phyloP scores from a whole-genome alignment of 2,113 vertebrate species.

The Theropithecus gelada region DNA sequence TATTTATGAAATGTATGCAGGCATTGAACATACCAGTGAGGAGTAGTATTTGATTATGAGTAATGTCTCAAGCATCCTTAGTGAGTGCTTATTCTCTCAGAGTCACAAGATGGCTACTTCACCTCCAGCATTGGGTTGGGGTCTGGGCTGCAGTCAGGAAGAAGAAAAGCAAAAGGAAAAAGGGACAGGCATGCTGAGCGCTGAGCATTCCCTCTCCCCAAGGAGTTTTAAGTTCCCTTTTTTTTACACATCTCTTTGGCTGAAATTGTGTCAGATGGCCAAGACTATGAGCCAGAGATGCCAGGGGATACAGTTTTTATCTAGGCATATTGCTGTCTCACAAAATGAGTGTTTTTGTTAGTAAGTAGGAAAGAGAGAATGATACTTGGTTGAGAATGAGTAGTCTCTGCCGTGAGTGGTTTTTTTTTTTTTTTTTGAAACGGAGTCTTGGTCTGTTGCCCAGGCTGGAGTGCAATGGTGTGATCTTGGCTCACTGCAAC shows the following conservation, averaged over 20 bases:
- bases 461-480: too few relatives aligned
- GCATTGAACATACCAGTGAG: not conserved
- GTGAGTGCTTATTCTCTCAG: not conserved
- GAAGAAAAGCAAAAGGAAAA: not conserved
- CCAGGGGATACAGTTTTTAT: not conserved
- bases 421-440: not conserved
- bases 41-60: not conserved
- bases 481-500: too few relatives aligned
- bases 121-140: not conserved
- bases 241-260: not conserved
- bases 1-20: not conserved
- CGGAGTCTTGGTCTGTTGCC: too few relatives aligned
- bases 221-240: not conserved
- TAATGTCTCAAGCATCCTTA: not conserved
- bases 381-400: not conserved
- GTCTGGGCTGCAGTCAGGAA: not conserved
- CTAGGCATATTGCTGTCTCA: not conserved
- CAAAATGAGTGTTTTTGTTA: not conserved
- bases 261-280: not conserved
- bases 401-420: not conserved
- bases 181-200: not conserved
- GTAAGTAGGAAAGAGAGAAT: not conserved
- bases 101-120: not conserved
- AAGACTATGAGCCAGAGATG: not conserved
- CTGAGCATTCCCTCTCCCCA: not conserved